Evolutionary conservation across 2,113 vertebrate genomes (phyloP).

Genomic region (Sciurus niger): DNA sequence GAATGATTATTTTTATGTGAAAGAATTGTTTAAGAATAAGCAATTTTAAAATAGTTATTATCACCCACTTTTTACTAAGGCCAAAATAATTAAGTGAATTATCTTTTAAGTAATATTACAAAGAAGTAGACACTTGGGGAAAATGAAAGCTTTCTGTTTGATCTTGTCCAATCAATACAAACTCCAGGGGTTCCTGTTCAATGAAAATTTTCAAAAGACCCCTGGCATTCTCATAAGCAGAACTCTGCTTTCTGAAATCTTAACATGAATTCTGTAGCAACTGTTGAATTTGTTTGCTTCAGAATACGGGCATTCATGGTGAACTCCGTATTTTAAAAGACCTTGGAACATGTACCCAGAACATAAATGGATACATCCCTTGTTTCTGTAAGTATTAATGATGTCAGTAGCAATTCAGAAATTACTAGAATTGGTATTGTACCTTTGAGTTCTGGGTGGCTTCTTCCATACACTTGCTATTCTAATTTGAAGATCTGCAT

Average conservation of each 20-base stretch:
- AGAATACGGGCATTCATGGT: slow-evolving; percentile 7
- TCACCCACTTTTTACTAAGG: slow-evolving; percentile 59
- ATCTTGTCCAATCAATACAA: slow-evolving; percentile 72
- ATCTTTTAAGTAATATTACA: slow-evolving; percentile 74
- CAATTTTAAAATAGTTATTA: slow-evolving; percentile 65
- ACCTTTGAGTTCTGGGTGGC: neutral
- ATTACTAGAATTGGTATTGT: neutral
- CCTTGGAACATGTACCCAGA: neutral
- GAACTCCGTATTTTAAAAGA: slow-evolving; percentile 30
- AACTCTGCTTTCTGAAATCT: slow-evolving; percentile 68
- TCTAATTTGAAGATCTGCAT: slow-evolving; percentile 14
- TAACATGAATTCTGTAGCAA: slow-evolving; percentile 52
- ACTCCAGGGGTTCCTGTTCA: slow-evolving; percentile 51
- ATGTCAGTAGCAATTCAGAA: slow-evolving; percentile 28
- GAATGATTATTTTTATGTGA: slow-evolving; percentile 38
- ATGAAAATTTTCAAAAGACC: slow-evolving; percentile 67
- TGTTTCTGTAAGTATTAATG: slow-evolving; percentile 58
- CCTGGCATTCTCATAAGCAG: slow-evolving; percentile 28
- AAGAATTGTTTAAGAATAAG: slow-evolving; percentile 71
- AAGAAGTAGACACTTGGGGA: slow-evolving; percentile 43
- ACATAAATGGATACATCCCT: slow-evolving; percentile 2
- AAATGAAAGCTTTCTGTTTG: slow-evolving; percentile 64
- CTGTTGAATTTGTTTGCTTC: slow-evolving; percentile 54
- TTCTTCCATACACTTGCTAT: neutral
- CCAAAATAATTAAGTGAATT: slow-evolving; percentile 70